phyloP scores from a whole-genome alignment of 2,888 invertebrate species.

The Aethes cnicana region DNA sequence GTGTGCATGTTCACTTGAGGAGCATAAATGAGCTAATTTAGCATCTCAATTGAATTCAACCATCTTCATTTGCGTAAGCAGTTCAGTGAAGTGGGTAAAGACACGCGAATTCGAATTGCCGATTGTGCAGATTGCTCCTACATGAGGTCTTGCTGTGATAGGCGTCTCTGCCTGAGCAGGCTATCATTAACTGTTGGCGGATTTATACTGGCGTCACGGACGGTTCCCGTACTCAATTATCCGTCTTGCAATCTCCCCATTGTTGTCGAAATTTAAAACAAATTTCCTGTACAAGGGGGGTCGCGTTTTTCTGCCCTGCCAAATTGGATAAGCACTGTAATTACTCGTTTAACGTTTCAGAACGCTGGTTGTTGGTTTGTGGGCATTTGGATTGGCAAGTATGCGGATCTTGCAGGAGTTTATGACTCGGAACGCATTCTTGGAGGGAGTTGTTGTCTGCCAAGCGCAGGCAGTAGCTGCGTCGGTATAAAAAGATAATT shows the following conservation, averaged over 20 bases:
- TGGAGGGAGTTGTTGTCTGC: slow-evolving; percentile 15
- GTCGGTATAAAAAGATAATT: slow-evolving; percentile 21
- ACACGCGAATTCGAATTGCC: slow-evolving; percentile 66
- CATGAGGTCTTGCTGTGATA: slow-evolving; percentile 61
- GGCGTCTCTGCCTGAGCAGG: slow-evolving; percentile 59
- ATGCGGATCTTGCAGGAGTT: slow-evolving; percentile 56
- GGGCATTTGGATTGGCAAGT: slow-evolving; percentile 54
- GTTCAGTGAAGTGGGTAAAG: slow-evolving; percentile 43
- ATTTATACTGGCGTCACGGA: slow-evolving; percentile 76
- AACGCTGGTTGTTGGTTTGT: slow-evolving; percentile 52
- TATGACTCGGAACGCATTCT: slow-evolving; percentile 60
- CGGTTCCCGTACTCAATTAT: slow-evolving; percentile 74
- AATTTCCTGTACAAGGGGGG: slow-evolving; percentile 79
- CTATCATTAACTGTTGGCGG: slow-evolving; percentile 75
- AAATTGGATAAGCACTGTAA: slow-evolving; percentile 82
- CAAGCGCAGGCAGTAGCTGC: slow-evolving; percentile 2
- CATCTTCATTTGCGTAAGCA: slow-evolving; percentile 45
- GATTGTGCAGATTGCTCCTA: slow-evolving; percentile 61
- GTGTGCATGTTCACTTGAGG: background rate
- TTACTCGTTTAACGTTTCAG: slow-evolving; percentile 69
- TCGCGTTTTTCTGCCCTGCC: slow-evolving; percentile 77
- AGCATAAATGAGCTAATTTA: slow-evolving; percentile 32
- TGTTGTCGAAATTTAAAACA: slow-evolving; percentile 82
- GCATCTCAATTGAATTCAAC: slow-evolving; percentile 34
- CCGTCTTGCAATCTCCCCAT: slow-evolving; percentile 75